A percentile compares a stretch with the other conserved stretches of the same genome.
phyloP scores from a whole-genome alignment of 1,140 invertebrate species.

The Drosophila aff. region DNA sequence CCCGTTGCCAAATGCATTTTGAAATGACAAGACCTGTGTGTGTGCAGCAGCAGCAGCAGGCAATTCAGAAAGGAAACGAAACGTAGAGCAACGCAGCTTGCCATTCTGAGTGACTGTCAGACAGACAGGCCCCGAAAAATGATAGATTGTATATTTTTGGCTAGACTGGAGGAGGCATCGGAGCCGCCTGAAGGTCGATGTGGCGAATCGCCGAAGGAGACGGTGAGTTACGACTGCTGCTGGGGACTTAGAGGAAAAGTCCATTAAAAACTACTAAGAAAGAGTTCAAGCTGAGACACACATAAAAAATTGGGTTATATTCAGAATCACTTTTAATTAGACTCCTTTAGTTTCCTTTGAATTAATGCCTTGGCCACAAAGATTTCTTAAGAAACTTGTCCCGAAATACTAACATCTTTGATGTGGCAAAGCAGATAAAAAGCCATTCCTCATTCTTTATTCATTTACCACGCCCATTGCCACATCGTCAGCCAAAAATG shows the following conservation, averaged over 20 bases:
- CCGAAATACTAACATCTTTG: conserved; percentile 27
- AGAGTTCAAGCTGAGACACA: not conserved
- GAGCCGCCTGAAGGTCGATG: conserved; percentile 40
- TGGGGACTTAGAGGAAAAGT: not conserved
- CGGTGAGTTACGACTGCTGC: conserved; percentile 22
- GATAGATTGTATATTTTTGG: conserved; percentile 32
- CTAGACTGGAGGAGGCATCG: conserved; percentile 14
- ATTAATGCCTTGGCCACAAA: not conserved
- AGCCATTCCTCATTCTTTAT: conserved; percentile 42
- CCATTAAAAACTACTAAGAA: not conserved
- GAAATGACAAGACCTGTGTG: conserved; percentile 54
- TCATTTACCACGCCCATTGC: conserved; percentile 52
- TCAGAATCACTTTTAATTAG: not conserved
- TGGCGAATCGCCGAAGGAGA: conserved; percentile 26
- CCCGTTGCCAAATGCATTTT: conserved; percentile 65
- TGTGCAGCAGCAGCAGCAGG: conserved; percentile 4
- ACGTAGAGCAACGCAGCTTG: conserved; percentile 45
- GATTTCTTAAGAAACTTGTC: conserved; percentile 25
- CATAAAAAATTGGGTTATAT: not conserved
- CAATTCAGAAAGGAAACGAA: conserved; percentile 14
- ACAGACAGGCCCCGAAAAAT: conserved; percentile 37
- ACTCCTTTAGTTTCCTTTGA: not conserved
- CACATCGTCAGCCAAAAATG: conserved; percentile 15
- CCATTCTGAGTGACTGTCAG: conserved; percentile 40
- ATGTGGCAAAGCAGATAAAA: conserved; percentile 38